Evolutionary conservation across 1,140 invertebrate species (phyloP), one percentile per base, ranked within the genome.

Genomic region (Drosophila takahashii): DNA sequence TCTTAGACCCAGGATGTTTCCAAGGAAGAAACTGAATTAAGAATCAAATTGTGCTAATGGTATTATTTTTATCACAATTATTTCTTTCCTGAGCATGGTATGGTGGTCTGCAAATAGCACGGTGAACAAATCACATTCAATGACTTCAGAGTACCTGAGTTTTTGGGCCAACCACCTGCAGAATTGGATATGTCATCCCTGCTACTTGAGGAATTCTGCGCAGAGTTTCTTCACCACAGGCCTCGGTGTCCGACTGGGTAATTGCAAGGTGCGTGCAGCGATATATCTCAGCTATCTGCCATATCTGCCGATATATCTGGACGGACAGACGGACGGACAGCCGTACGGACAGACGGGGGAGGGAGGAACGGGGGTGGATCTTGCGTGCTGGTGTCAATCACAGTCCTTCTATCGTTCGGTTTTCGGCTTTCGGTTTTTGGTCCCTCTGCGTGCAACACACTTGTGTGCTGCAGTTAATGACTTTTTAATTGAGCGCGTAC

Each of bases 401-500:
- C 84, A 77, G 65, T 70, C 65, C 64, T 56, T 69, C 53, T 67
- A 45, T 69, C 10, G 41, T 50, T 48, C 45, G 13, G 42, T 0
- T 45, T 39, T 18, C 8, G 41, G 41, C 9, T 36, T 10, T 44
- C 22, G 22, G 22, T 2, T 22, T 22, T 41, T 41, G 42, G 34
- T 51, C 51, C 15, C 18, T 57, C 10, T 71, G 29, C 9, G 42
- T 41, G 16, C 58, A 22, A 22, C 42, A 32, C 37, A 39, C 48
- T 45, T 42, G 26, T 39, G 37, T 52, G 39, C 53, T 15, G 44
- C 75, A 79, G 83, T 83, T 87, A 87, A 87, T 87, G 83, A 87
- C 83, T 87, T 87, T 87, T 87, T 87, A 87, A 87, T 87, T 87
- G 83, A 83, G 84, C 84, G 62, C 79, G 65, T 89, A 79, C 84